phyloP scores from a whole-genome alignment of 2,797 vertebrate species.

The Harpagifer antarcticus region DNA sequence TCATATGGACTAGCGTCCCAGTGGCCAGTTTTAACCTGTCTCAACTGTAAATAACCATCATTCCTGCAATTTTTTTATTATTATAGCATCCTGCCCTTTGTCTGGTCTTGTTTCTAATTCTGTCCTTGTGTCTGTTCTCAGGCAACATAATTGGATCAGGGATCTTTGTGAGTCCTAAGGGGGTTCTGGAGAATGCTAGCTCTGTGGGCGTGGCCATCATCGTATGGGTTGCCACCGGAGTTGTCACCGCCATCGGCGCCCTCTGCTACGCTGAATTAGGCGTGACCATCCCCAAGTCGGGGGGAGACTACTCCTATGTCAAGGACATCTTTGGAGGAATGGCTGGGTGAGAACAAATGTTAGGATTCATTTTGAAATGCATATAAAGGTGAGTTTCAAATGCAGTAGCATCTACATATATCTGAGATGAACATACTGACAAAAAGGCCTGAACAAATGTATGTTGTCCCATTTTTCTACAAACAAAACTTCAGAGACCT shows the following conservation, averaged over 20 bases:
- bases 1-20: not conserved
- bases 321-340: slow-evolving; percentile 92
- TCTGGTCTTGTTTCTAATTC: not conserved
- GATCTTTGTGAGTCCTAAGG: slow-evolving; percentile 92
- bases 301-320: slow-evolving; percentile 91
- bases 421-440: not conserved
- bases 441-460: not conserved
- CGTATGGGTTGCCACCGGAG: slow-evolving; percentile 88
- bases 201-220: slow-evolving; percentile 89
- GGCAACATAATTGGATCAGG: slow-evolving; percentile 92
- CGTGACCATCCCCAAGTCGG: slow-evolving; percentile 92
- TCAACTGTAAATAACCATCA: too few species aligned
- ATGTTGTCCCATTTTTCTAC: not conserved
- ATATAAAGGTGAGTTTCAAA: not conserved
- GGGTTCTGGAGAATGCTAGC: slow-evolving; percentile 89
- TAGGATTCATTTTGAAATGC: too few species aligned
- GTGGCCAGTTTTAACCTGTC: too few species aligned
- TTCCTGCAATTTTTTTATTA: not conserved
- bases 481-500: not conserved
- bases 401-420: not conserved
- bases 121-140: slow-evolving; percentile 33
- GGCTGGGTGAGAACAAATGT: slow-evolving; percentile 84
- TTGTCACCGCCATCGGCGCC: slow-evolving; percentile 90
- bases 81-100: not conserved
- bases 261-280: slow-evolving; percentile 93